Percentiles rank a stretch among this genome's conserved stretches.
Conservation (phyloP, 2,113 vertebrate species). For the Nestor notabilis region DNA sequence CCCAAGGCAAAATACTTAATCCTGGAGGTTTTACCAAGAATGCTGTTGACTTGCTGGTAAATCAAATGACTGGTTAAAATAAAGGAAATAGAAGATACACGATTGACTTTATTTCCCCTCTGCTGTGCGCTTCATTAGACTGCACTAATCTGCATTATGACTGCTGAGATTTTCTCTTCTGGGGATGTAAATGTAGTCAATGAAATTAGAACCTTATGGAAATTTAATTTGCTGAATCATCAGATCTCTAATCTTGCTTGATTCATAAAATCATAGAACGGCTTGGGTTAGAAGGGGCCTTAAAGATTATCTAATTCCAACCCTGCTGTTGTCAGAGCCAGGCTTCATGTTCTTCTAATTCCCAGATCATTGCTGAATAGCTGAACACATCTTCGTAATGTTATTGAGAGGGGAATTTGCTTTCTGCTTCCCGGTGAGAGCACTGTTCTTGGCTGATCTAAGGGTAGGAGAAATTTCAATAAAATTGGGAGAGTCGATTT, state of each 20-base stretch:
- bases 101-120: neutral
- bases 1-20: neutral
- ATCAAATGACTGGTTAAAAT: neutral
- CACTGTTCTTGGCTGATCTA: neutral
- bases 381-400: neutral
- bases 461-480: neutral
- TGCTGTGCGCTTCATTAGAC: neutral
- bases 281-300: neutral
- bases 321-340: neutral
- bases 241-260: neutral
- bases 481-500: neutral
- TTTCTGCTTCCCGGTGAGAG: neutral
- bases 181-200: neutral
- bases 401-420: neutral
- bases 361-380: neutral
- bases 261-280: neutral
- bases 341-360: neutral
- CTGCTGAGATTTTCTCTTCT: neutral
- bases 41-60: neutral
- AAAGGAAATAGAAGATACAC: neutral
- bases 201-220: neutral
- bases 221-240: constrained; percentile 4
- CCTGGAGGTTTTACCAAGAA: neutral
- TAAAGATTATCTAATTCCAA: neutral
- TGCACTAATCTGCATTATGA: fast-evolving